Evolutionary conservation across 2,113 vertebrate genomes (phyloP), one percentile per base, ranked within the genome.

Genomic region (Tauraco erythrolophus): DNA sequence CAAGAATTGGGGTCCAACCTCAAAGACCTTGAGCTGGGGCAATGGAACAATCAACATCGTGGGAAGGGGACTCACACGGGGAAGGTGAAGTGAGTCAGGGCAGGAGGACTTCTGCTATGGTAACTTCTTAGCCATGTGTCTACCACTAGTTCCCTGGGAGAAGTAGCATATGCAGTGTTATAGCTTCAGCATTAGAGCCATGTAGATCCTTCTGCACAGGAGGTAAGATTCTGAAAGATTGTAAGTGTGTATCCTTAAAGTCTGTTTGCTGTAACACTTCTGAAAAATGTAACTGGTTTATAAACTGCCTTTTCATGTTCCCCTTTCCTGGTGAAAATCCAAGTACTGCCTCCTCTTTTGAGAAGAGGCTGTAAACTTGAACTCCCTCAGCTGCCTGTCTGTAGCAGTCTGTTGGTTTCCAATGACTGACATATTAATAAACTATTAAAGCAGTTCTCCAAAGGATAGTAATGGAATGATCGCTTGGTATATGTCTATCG

Each of bases 391-490:
- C 76, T 94, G 90, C 69, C 65, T 70, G 54, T 74, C 48, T 95
- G 53, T 66, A 84, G 57, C 53, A 75, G 28, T 89, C 56, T 76
- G 58, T 72, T 69, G 27, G 25, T 86, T 98, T 92, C 50, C 61
- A 68, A 24, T 48, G 84, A 74, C 43, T 92, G 84, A 81, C 53
- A 86, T 91, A 84, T 83, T 95, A 97, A 92, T 82, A 93, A 85
- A 94, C 43, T 81, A 56, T 84, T 97, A 91, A 96, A 92, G 35
- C 12, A 66, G 31, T 88, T 96, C 53, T 89, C 66, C 12, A 62
- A 74, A 71, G 68, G 51, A 83, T 23, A 80, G 24, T 71, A 93
- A 85, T 58, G 28, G 69, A 94, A 84, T 64, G 54, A 82, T 71
- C 75, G 53, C 48, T 94, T 54, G 91, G 60, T 95, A 83, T 84